These are phyloP conservation scores for Pammene aurita DNA, from an alignment of 2,888 invertebrate species.

Conservation along the genomic window DNA sequence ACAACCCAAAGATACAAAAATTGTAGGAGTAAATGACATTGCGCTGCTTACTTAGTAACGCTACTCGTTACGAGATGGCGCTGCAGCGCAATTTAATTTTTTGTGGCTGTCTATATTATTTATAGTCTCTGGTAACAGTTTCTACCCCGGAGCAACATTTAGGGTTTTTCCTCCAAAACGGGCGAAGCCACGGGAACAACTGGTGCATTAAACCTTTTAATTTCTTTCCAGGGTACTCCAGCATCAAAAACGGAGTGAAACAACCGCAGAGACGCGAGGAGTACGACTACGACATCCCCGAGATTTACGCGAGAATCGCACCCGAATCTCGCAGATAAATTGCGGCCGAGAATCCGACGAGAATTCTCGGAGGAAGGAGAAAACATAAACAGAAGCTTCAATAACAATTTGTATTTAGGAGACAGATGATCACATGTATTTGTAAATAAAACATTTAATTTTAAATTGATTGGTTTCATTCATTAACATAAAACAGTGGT, in stretches of 20 bases:
- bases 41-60: too few relatives aligned
- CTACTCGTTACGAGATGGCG: too few relatives aligned
- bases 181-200: too few relatives aligned
- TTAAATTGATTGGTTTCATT: slow-evolving; percentile 3
- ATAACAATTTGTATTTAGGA: slow-evolving; percentile 18
- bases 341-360: not conserved
- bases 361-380: not conserved
- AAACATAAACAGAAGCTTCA: slow-evolving; percentile 1
- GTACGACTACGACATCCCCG: slow-evolving; percentile 38
- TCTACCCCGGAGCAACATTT: too few relatives aligned
- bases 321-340: slow-evolving; percentile 29
- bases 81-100: too few relatives aligned
- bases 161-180: too few relatives aligned
- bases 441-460: slow-evolving; percentile 26
- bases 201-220: too few relatives aligned
- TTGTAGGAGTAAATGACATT: too few relatives aligned
- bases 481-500: not conserved
- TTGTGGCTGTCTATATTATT: too few relatives aligned
- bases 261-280: slow-evolving; percentile 10
- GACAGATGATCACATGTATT: slow-evolving; percentile 24
- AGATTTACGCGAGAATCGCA: slow-evolving; percentile 35
- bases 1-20: too few relatives aligned
- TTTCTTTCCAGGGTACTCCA: slow-evolving; percentile 16
- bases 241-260: slow-evolving; percentile 14
- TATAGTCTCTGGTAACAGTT: too few relatives aligned